Percentiles rank a stretch among this genome's conserved stretches.
Evolutionary conservation across 2,113 vertebrate species (phyloP).

Genomic region (Oxyura jamaicensis): DNA sequence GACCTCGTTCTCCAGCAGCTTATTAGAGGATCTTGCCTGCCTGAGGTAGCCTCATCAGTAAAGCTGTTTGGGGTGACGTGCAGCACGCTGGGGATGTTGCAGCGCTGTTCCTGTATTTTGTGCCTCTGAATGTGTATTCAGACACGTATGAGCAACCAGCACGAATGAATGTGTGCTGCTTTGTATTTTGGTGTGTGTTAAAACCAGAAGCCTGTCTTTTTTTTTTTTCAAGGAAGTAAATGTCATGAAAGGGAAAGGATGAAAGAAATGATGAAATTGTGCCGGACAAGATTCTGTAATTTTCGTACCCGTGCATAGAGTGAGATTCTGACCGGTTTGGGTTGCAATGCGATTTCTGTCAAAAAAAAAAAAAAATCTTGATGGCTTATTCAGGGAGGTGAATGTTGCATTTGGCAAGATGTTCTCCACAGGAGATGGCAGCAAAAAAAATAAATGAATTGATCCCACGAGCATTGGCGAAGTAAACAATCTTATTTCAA

Average conservation of each 20-base stretch:
- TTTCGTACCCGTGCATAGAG: neutral
- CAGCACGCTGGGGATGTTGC: neutral
- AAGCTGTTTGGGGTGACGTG: neutral
- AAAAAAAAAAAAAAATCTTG: neutral
- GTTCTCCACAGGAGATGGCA: neutral
- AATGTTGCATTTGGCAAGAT: conserved; percentile 34
- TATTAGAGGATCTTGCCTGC: neutral
- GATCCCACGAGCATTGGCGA: conserved; percentile 2
- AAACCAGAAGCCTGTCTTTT: neutral
- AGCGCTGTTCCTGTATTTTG: neutral
- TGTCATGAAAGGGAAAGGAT: neutral
- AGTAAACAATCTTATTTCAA: conserved; percentile 47
- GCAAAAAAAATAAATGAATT: neutral
- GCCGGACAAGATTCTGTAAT: neutral
- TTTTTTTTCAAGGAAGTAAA: neutral
- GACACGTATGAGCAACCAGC: neutral
- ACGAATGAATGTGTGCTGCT: neutral
- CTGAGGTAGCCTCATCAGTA: neutral
- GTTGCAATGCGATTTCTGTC: conserved; percentile 23
- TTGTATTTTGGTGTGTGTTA: neutral
- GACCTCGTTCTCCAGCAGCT: neutral
- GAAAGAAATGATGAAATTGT: neutral
- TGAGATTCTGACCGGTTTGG: conserved; percentile 9
- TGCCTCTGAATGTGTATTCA: neutral
- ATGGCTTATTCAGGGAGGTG: conserved; percentile 18